Evolutionary conservation across 1,140 invertebrate species (phyloP).

Genomic region (Drosophila willistoni): DNA sequence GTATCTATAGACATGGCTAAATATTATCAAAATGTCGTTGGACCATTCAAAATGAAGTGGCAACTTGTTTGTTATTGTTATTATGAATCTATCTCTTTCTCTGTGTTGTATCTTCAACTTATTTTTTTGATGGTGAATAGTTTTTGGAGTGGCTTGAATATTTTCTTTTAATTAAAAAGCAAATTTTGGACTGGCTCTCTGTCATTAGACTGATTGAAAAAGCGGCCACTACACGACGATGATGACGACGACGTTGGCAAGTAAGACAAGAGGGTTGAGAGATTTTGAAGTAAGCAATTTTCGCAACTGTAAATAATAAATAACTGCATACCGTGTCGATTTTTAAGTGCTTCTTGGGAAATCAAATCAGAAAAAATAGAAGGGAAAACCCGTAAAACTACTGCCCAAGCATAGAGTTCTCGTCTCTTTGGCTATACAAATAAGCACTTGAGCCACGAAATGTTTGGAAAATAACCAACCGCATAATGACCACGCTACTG

Average conservation of each 20-base stretch:
- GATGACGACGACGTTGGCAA: background rate
- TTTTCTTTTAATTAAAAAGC: conserved; percentile 81
- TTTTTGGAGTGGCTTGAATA: conserved; percentile 66
- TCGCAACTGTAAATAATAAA: conserved; percentile 69
- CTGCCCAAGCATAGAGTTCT: conserved; percentile 13
- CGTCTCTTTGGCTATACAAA: conserved; percentile 44
- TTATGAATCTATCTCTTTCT: conserved; percentile 50
- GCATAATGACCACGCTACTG: conserved; percentile 69
- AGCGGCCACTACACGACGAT: background rate
- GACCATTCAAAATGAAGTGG: conserved; percentile 77
- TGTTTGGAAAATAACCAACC: conserved; percentile 68
- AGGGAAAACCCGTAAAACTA: conserved; percentile 44
- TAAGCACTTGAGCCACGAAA: conserved; percentile 76
- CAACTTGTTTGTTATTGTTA: conserved; percentile 80
- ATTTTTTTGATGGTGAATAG: conserved; percentile 48
- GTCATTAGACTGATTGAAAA: conserved; percentile 79
- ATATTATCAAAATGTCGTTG: conserved; percentile 59
- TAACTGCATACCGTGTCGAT: conserved; percentile 77
- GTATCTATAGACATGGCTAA: background rate
- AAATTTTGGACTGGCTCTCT: conserved; percentile 65
- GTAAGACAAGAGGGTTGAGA: conserved; percentile 8
- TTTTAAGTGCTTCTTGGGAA: conserved; percentile 76
- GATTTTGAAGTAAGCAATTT: conserved; percentile 72
- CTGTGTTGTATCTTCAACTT: conserved; percentile 21
- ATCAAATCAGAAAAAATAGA: conserved; percentile 28